phyloP scores from a whole-genome alignment of 2,113 vertebrate species.

The Paramormyrops kingsleyae region DNA sequence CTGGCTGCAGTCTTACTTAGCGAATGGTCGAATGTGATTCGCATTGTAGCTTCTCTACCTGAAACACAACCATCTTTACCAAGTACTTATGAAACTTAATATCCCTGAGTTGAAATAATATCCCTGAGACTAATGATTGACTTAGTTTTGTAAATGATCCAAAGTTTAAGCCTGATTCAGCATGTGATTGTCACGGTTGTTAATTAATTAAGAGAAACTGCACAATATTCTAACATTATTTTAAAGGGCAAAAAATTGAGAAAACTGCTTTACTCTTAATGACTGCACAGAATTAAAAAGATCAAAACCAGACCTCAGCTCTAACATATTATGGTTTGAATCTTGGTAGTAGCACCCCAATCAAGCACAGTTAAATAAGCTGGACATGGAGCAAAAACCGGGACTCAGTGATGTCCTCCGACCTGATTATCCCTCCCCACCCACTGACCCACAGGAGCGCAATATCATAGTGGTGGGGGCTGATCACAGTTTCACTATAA shows the following conservation, averaged over 20 bases:
- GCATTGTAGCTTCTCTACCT: not conserved
- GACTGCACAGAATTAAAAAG: not conserved
- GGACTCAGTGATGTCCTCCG: not conserved
- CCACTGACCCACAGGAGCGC: not conserved
- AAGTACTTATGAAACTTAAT: not conserved
- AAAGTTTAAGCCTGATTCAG: not conserved
- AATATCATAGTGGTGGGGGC: not conserved
- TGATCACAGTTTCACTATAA: not conserved
- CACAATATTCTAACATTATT: not conserved
- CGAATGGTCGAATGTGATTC: not conserved
- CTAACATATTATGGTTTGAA: not conserved
- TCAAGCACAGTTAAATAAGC: not conserved
- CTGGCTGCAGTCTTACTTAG: not conserved
- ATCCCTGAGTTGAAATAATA: not conserved
- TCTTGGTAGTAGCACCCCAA: not conserved
- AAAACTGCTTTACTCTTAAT: not conserved
- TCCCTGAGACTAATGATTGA: not conserved
- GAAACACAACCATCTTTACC: not conserved
- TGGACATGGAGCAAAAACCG: not conserved
- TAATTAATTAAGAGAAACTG: not conserved
- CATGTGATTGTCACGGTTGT: not conserved
- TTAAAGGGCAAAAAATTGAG: not conserved
- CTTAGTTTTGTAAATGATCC: not conserved
- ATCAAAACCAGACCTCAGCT: not conserved
- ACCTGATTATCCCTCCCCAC: not conserved